Conservation (phyloP, 2,113 vertebrate species). For the Lophura nycthemera region DNA sequence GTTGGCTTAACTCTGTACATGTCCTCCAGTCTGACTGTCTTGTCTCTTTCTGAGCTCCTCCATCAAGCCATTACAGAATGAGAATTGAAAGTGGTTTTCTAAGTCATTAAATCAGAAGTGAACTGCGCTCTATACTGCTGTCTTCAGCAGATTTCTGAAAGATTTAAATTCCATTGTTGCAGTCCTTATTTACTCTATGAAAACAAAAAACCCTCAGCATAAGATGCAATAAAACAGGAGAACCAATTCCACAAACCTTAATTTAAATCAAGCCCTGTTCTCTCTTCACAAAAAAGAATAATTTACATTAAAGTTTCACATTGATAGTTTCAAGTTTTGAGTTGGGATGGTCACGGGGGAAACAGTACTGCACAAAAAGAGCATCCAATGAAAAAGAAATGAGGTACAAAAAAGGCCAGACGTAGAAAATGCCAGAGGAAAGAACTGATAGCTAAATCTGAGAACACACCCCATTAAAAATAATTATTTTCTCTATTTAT, state of each 20-base stretch:
- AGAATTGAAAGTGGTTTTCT: neutral
- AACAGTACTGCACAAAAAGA: neutral
- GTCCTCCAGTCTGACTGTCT: neutral
- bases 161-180: neutral
- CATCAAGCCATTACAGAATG: neutral
- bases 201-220: neutral
- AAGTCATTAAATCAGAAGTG: slow-evolving; percentile 1
- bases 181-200: neutral
- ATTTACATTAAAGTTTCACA: neutral
- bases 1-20: neutral
- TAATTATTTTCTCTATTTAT: neutral
- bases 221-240: neutral
- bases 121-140: neutral
- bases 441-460: neutral
- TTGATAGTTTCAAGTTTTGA: neutral
- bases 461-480: neutral
- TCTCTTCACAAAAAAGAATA: neutral
- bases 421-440: neutral
- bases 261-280: neutral
- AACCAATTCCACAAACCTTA: neutral
- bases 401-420: neutral
- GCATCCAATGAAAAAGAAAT: neutral
- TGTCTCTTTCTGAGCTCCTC: neutral
- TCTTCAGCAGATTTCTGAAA: slow-evolving; percentile 14
- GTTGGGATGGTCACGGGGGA: neutral